These are phyloP conservation scores for Pseudolaguvia tuberculata DNA, from an alignment of 2,113 vertebrate species.

Conservation along the genomic window DNA sequence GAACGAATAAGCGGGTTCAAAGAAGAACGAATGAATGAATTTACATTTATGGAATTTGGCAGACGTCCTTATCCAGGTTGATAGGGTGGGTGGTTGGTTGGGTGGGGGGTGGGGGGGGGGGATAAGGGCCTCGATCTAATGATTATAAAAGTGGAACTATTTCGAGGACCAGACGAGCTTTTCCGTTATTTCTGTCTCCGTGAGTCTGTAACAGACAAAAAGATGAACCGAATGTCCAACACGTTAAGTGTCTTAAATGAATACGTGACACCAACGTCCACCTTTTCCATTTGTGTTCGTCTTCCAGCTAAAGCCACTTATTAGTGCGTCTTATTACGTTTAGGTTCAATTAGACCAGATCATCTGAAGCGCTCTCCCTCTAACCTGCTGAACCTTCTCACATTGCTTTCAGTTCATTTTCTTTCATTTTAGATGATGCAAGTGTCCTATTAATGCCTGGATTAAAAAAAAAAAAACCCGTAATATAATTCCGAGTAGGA, in stretches of 20 bases:
- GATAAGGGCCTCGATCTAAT: too few relatives aligned
- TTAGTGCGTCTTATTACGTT: neutral
- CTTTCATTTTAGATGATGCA: neutral
- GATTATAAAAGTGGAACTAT: too few relatives aligned
- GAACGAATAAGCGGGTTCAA: too few relatives aligned
- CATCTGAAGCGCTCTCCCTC: neutral
- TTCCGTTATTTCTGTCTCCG: neutral
- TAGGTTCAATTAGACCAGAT: neutral
- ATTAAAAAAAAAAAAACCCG: neutral
- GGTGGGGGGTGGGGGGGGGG: too few relatives aligned
- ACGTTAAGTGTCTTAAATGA: neutral
- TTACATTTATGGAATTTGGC: too few relatives aligned
- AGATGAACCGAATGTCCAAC: neutral
- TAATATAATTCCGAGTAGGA: neutral
- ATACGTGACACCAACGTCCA: neutral
- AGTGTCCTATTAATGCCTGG: neutral
- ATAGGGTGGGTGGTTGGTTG: too few relatives aligned
- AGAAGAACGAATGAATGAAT: too few relatives aligned
- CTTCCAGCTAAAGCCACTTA: neutral
- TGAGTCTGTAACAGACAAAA: neutral
- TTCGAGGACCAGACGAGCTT: neutral
- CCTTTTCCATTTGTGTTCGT: neutral
- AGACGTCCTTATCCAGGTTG: too few relatives aligned
- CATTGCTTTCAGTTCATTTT: constrained; percentile 22
- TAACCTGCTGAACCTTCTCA: neutral